phyloP scores from a whole-genome alignment of 2,797 vertebrate genomes.

The Poecilia gillii region DNA sequence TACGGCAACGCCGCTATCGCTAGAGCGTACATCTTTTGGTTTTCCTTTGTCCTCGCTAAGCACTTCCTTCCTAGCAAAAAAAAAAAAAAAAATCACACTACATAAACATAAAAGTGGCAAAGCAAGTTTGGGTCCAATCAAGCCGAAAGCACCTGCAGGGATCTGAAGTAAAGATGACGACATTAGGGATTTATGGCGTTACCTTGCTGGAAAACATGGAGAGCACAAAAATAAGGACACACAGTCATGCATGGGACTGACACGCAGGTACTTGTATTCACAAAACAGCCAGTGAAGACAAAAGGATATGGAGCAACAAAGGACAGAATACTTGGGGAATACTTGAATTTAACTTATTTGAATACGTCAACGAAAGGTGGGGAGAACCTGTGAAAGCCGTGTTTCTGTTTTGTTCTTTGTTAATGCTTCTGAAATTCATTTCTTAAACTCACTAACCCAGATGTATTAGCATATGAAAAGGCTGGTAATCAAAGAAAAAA shows the following conservation, averaged over 20 bases:
- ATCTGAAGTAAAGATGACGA: constrained; percentile 68
- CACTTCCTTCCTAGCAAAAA: constrained; percentile 31
- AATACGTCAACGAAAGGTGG: constrained; percentile 61
- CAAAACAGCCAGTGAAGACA: constrained; percentile 45
- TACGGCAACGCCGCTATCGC: constrained; percentile 32
- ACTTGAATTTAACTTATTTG: constrained; percentile 65
- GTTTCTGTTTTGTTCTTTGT: constrained; percentile 63
- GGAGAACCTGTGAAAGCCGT: constrained; percentile 72
- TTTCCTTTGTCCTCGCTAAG: constrained; percentile 44
- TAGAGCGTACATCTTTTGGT: constrained; percentile 19
- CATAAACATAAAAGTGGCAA: constrained; percentile 35
- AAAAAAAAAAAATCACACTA: constrained; percentile 3
- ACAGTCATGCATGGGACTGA: constrained; percentile 25
- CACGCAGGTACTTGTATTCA: constrained; percentile 27
- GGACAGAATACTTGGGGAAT: constrained; percentile 57
- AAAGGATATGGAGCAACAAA: constrained; percentile 53
- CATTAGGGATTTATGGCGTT: constrained; percentile 62
- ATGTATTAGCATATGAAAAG: constrained; percentile 73
- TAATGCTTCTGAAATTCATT: constrained; percentile 56
- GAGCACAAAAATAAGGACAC: constrained; percentile 35
- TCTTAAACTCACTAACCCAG: constrained; percentile 53
- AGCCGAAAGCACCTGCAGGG: constrained; percentile 70
- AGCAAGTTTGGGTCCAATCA: constrained; percentile 66
- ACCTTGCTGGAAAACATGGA: constrained; percentile 36
- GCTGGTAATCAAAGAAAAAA: constrained; percentile 52